Evolutionary conservation across 2,888 invertebrate species (phyloP), one percentile per base, ranked within the genome.

Genomic region (Drosophila histrio): DNA sequence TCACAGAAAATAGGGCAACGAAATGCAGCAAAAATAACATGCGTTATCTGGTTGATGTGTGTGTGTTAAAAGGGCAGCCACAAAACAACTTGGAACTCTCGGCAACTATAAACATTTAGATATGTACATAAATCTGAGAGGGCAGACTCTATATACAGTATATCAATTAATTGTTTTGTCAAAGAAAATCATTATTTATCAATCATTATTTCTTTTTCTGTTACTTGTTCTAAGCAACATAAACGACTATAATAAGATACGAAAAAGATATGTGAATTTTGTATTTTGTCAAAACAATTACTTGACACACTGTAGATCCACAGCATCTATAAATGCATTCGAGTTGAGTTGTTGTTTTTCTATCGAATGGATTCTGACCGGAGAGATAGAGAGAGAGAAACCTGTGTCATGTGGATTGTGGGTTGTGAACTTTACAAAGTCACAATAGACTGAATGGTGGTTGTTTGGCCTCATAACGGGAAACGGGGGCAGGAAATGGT

Each of bases 11-110:
- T 69, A 53, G 68, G 41, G 17, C 69, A 69, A 1, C n/a, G n/a
- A n/a, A n/a, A n/a, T n/a, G n/a, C n/a, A n/a, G n/a, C n/a, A n/a
- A n/a, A n/a, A n/a, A n/a, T n/a, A 13, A 36, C 32, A 19, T 24
- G 46, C 52, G 60, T 79, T 77, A 79, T 79, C 79, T 66, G 34
- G 34, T 41, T 47, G 38, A 5, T 38, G 19, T 15, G 70, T 36
- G 36, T 19, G 60, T 59, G 50, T 52, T 74, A 63, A 71, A 72
- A 78, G 79, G 75, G 62, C 78, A 70, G 52, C 58, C 65, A 53
- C 59, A 63, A 44, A 21, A 32, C 26, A 41, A 9, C 39, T 39
- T 7, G 52, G 9, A 19, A 53, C 41, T 38, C 34, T 38, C 34
- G 49, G 32, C 21, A 63, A 32, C 62, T 60, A 61, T 52, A 70